A percentile compares a stretch with the other conserved stretches of the same genome.
phyloP scores from a whole-genome alignment of 2,797 vertebrate genomes.

The Rhyacichthys aspro region DNA sequence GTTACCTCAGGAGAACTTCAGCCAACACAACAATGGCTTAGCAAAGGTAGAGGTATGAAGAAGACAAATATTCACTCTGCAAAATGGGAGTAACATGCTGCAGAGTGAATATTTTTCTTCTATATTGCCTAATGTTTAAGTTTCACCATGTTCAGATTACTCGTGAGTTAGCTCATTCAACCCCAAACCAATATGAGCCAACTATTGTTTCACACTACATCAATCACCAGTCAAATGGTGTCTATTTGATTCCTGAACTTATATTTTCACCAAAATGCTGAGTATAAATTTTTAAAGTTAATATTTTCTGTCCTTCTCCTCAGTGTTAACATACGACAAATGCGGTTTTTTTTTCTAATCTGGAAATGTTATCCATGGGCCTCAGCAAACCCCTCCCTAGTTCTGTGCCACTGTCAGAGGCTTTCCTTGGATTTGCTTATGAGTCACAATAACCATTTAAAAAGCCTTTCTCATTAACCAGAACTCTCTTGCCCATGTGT shows the following conservation, averaged over 20 bases:
- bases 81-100: too few species aligned
- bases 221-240: neutral
- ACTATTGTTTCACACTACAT: neutral
- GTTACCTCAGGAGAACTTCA: conserved; percentile 5
- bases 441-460: conserved; percentile 83
- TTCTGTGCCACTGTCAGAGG: conserved; percentile 69
- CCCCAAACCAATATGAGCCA: neutral
- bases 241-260: conserved; percentile 1
- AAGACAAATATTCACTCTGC: neutral
- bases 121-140: conserved; percentile 19
- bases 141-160: conserved; percentile 46
- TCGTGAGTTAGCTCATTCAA: conserved; percentile 12
- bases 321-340: conserved; percentile 8
- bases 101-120: neutral
- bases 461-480: conserved; percentile 77
- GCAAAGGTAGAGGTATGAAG: conserved; percentile 7
- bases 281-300: conserved; percentile 6
- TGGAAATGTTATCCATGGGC: conserved; percentile 47
- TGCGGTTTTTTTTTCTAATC: too few species aligned
- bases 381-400: conserved; percentile 79
- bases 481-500: conserved; percentile 57
- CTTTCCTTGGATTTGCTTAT: conserved; percentile 71
- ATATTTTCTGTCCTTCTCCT: conserved; percentile 1
- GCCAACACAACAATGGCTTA: conserved; percentile 13
- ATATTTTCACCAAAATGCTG: neutral